A percentile compares a stretch with the other conserved stretches of the same genome.
These are phyloP conservation scores for Chesias legatella DNA, from an alignment of 2,888 invertebrate genomes.

Conservation along the genomic window DNA sequence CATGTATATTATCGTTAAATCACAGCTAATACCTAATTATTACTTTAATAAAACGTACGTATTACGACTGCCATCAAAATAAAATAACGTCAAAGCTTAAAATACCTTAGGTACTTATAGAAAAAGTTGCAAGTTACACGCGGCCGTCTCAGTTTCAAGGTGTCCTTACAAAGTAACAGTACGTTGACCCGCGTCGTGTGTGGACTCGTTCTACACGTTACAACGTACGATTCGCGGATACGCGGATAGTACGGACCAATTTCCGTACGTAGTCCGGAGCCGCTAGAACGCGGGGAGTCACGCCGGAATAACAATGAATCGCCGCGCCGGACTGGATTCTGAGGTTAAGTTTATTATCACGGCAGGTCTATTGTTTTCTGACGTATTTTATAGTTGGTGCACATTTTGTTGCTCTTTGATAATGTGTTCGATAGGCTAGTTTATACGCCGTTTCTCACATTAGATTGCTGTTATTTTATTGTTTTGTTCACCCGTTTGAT, in stretches of 20 bases:
- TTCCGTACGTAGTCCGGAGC: background rate
- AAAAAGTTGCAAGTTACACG: no score
- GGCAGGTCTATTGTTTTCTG: background rate
- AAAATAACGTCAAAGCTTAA: no score
- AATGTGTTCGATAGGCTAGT: background rate
- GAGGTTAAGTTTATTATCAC: background rate
- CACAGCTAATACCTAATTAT: no score
- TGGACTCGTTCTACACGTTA: conserved; percentile 7
- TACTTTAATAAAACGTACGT: no score
- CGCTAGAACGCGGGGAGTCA: background rate
- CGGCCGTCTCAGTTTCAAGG: conserved; percentile 6
- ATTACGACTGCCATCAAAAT: no score
- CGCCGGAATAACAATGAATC: background rate
- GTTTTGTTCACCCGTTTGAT: no score
- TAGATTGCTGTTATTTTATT: background rate
- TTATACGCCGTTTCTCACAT: background rate
- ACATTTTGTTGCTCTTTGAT: background rate
- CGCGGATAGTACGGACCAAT: background rate
- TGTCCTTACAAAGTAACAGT: conserved; percentile 13
- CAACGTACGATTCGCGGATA: conserved; percentile 5
- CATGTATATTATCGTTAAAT: no score
- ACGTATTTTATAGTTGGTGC: background rate
- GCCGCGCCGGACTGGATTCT: background rate
- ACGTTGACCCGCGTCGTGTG: conserved; percentile 1
- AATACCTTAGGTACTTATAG: no score